Evolutionary conservation across 2,888 invertebrate genomes (phyloP).

Genomic region (Aethes cnicana): DNA sequence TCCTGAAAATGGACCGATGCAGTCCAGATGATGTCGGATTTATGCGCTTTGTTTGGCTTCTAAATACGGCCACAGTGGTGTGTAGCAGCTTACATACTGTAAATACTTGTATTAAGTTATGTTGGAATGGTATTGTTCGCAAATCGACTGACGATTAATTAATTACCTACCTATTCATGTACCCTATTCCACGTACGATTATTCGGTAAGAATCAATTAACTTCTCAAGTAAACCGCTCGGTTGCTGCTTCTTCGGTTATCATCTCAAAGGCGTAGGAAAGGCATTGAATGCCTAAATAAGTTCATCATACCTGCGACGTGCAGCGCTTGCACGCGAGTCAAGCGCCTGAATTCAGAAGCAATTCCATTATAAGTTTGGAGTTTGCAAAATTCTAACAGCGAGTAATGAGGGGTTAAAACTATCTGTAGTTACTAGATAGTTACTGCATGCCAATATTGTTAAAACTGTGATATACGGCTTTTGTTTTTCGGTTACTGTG

Average conservation of each 20-base stretch:
- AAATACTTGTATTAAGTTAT: no score
- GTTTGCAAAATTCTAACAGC: conserved; percentile 60
- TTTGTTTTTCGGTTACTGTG: no score
- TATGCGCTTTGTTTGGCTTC: conserved; percentile 5
- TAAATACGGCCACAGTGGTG: neutral
- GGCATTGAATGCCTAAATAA: no score
- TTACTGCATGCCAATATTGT: neutral
- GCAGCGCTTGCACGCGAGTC: conserved; percentile 1
- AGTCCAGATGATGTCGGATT: conserved; percentile 1
- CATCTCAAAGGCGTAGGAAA: no score
- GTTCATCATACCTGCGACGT: conserved; percentile 5
- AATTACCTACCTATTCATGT: no score
- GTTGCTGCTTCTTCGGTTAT: no score
- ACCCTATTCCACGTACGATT: no score
- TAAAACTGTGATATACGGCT: no score
- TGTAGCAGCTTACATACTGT: neutral
- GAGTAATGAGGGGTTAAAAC: conserved; percentile 52
- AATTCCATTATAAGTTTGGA: conserved; percentile 74
- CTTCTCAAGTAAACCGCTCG: no score
- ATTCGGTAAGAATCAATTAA: no score
- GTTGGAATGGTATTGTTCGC: no score
- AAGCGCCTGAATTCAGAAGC: conserved; percentile 67
- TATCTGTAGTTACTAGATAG: conserved; percentile 4
- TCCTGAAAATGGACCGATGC: conserved; percentile 13
- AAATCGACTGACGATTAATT: no score